phyloP scores from a whole-genome alignment of 2,888 invertebrate genomes.

The Dasysyrphus tricinctus region DNA sequence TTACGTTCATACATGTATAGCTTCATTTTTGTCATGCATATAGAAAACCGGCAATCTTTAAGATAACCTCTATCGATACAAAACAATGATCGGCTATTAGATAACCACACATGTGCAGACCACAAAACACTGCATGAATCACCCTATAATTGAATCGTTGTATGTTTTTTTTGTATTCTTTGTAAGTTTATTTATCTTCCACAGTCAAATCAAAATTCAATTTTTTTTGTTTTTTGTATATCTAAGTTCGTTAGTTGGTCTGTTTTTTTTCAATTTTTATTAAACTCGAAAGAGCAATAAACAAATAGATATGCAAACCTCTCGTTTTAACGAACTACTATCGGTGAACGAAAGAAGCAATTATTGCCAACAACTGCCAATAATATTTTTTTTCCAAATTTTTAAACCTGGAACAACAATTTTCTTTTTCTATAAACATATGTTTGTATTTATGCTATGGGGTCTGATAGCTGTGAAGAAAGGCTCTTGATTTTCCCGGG shows the following conservation, averaged over 20 bases:
- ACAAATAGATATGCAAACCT: slow-evolving; percentile 13
- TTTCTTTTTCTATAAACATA: too few species aligned
- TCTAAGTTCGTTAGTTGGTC: slow-evolving; percentile 4
- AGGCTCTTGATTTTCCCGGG: too few species aligned
- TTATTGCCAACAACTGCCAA: neutral
- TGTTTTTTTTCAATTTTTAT: neutral
- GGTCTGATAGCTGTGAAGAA: too few species aligned
- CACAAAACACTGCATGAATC: slow-evolving; percentile 53
- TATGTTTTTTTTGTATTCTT: neutral
- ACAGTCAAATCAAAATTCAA: slow-evolving; percentile 47
- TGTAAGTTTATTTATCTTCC: slow-evolving; percentile 19
- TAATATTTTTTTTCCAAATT: too few species aligned
- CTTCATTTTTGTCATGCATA: neutral
- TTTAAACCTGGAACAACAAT: too few species aligned
- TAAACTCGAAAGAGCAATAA: slow-evolving; percentile 35
- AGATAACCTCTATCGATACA: slow-evolving; percentile 54
- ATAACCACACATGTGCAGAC: slow-evolving; percentile 65
- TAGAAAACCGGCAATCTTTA: slow-evolving; percentile 26
- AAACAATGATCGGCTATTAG: slow-evolving; percentile 55
- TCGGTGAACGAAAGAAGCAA: neutral
- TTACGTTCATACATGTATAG: neutral
- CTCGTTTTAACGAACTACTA: slow-evolving; percentile 10
- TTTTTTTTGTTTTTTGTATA: slow-evolving; percentile 1
- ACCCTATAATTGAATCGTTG: slow-evolving; percentile 60
- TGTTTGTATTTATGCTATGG: too few species aligned